Base-by-base conservation (phyloP, 2,888 invertebrate genomes). In the Macrosoma leucophasiata region DNA sequence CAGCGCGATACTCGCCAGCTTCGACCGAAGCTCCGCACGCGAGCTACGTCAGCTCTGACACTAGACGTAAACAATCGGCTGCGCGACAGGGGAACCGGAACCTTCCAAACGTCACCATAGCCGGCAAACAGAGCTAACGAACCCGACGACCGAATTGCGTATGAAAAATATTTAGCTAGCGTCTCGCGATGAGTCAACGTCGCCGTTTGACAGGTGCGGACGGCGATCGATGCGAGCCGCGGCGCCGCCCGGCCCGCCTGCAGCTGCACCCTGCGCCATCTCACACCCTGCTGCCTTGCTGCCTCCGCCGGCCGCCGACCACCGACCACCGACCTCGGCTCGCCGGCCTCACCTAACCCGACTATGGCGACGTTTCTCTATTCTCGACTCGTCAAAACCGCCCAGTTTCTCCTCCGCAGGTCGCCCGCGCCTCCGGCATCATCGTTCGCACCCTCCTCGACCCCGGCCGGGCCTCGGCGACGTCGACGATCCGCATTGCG, bases 161-260 rank as follows among this genome's bases (percentile, higher is more conserved):
- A 71, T 70, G 66, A 68, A 69, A 63, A 65, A 63, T 68, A 62
- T 57, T 55, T 58, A 61, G 50, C 46, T 40, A 58, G 53, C 56
- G 44, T 53, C 52, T 37, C 43, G 58, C 64, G 76, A 78, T 81
- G 82, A 81, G 75, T 82, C 82, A 81, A 81, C 77, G 70, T 66
- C 69, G 62, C 69, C 62, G 67, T 67, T 73, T 76, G 79, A 78
- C 78, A 76, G 74, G 63, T 67, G 69, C 55, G 66, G 68, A 71
- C 66, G 67, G 66, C 81, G 82, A 86, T 86, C 86, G 86, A 86
- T 85, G 63, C 55, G 49, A 69, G 67, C 67, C 62, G 66, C 68
- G 68, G 64, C 66, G 58, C 55, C 40, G 51, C 55, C 50, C 34
- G 38, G 19, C 40, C 46, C 34, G 50, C 39, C 41, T 45, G 41